Percentiles rank a stretch among this genome's conserved stretches.
These are phyloP conservation scores for Paragorgia papillata DNA, from an alignment of 92 coral and sea anemone genomes.

Conservation along the genomic window DNA sequence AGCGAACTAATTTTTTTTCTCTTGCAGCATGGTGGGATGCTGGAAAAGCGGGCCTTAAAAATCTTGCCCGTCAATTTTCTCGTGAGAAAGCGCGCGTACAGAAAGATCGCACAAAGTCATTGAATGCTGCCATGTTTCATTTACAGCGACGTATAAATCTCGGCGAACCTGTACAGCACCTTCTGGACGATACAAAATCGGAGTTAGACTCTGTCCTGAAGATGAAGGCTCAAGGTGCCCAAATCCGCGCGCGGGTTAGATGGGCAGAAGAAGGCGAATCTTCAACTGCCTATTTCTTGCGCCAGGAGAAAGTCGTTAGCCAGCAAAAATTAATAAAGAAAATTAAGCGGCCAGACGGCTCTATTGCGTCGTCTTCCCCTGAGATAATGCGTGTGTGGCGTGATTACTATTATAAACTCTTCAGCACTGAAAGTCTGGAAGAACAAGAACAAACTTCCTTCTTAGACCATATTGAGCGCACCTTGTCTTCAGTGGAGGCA, in stretches of 20 bases:
- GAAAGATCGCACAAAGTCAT: neutral
- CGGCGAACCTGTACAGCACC: neutral
- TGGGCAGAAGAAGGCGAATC: constrained; percentile 36
- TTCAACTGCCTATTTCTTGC: constrained; percentile 14
- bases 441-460: neutral
- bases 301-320: neutral
- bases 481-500: neutral
- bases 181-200: neutral
- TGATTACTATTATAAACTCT: constrained; percentile 4
- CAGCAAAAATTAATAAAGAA: neutral
- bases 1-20: neutral
- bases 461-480: neutral
- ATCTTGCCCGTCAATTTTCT: constrained; percentile 10
- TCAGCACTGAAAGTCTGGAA: neutral
- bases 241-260: constrained; percentile 22
- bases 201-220: neutral
- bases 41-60: constrained; percentile 42
- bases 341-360: neutral
- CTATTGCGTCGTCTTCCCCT: neutral
- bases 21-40: constrained; percentile 62
- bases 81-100: neutral
- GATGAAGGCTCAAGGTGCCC: constrained; percentile 14
- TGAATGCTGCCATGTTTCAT: neutral
- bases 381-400: constrained; percentile 17
- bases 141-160: neutral